Percentiles rank a stretch among this genome's conserved stretches.
Conservation (phyloP, 2,888 invertebrate species). For the Amorpha juglandis region DNA sequence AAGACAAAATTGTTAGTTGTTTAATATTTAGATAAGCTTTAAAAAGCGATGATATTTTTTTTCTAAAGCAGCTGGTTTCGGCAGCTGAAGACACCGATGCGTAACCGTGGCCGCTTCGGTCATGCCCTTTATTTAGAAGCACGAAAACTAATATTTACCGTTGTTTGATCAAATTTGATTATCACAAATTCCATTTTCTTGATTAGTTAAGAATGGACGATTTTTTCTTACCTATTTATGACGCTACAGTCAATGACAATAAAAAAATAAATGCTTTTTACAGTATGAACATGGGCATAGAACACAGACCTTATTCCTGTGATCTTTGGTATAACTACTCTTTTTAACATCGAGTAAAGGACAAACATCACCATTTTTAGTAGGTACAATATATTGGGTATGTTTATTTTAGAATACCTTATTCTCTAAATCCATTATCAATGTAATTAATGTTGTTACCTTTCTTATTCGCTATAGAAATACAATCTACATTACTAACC, state of each 20-base stretch:
- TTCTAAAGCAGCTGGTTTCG: conserved; percentile 44
- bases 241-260: not conserved
- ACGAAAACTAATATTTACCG: conserved; percentile 29
- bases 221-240: not conserved
- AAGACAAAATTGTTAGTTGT: not conserved
- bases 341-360: no score
- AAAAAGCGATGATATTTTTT: not conserved
- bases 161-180: conserved; percentile 15
- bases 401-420: no score
- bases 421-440: no score
- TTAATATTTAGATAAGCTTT: not conserved
- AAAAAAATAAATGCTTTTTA: not conserved
- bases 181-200: not conserved
- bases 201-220: not conserved
- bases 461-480: no score
- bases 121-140: conserved; percentile 45
- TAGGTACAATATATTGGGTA: no score
- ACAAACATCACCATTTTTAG: no score
- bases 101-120: conserved; percentile 54
- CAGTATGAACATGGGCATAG: not conserved
- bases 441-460: no score
- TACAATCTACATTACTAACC: no score
- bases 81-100: conserved; percentile 50
- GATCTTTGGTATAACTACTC: no score
- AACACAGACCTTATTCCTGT: no score